A percentile compares a stretch with the other conserved stretches of the same genome.
phyloP scores from a whole-genome alignment of 37 sponge, comb jelly and placozoan species.

The Aphrocallistes beatrix region DNA sequence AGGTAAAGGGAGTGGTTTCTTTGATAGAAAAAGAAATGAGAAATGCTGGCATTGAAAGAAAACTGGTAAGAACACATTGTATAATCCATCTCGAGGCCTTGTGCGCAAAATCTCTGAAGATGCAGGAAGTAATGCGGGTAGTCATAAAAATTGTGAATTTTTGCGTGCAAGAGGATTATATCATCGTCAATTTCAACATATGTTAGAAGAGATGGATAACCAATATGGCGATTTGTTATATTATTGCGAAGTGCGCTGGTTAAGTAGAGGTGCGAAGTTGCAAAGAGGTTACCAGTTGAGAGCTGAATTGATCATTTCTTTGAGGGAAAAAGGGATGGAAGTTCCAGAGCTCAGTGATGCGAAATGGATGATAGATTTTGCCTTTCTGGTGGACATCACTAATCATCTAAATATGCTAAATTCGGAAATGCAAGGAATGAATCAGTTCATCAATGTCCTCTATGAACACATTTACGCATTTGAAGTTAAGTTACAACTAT shows the following conservation, averaged over 20 bases:
- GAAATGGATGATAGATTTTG: conserved; percentile 7
- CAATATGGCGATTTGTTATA: conserved; percentile 15
- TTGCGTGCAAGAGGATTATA: not conserved
- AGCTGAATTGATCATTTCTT: not conserved
- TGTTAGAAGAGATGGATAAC: not conserved
- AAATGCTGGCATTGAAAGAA: not conserved
- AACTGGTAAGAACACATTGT: not conserved
- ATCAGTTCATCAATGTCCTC: conserved; percentile 6
- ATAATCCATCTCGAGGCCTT: conserved; percentile 10
- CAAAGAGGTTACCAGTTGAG: not conserved
- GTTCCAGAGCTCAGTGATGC: conserved; percentile 8
- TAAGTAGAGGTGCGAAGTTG: not conserved
- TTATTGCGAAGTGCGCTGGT: conserved; percentile 12
- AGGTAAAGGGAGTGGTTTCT: not conserved
- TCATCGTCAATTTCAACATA: conserved; percentile 6
- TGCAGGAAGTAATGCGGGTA: conserved; percentile 14
- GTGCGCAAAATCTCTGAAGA: conserved; percentile 10
- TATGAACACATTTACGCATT: not conserved
- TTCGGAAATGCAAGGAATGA: not conserved
- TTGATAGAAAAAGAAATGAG: conserved; percentile 10
- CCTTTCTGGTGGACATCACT: conserved; percentile 15
- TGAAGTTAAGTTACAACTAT: not conserved
- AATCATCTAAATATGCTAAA: not conserved
- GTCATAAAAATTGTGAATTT: not conserved
- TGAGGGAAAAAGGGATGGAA: conserved; percentile 5